Conservation (phyloP, 2,113 vertebrate genomes). For the Hepsetus odoe region DNA sequence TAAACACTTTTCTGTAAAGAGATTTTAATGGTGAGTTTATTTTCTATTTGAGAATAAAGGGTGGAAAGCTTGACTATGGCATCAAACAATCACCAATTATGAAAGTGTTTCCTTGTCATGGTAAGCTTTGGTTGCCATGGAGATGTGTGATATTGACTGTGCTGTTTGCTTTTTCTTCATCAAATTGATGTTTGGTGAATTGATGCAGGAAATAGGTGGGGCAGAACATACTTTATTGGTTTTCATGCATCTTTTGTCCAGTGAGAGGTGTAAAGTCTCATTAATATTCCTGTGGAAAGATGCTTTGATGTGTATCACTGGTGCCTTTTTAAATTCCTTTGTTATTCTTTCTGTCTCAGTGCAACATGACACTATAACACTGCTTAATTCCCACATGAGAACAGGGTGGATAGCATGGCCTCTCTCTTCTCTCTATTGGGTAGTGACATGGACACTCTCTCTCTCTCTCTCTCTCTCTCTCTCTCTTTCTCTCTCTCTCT, state of each 20-base stretch:
- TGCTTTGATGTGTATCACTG: not conserved
- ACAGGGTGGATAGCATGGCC: no score
- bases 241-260: not conserved
- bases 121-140: slow-evolving; percentile 29
- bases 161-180: slow-evolving; percentile 16
- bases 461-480: not conserved
- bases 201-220: not conserved
- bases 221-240: not conserved
- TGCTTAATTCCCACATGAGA: not conserved
- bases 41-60: not conserved
- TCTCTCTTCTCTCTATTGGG: not conserved
- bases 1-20: not conserved
- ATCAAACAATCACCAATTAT: no score
- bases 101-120: slow-evolving; percentile 17
- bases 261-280: not conserved
- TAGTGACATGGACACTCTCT: not conserved
- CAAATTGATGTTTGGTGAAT: not conserved
- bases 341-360: not conserved
- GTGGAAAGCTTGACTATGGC: no score
- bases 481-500: not conserved
- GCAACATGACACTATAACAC: not conserved
- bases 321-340: not conserved
- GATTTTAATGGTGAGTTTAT: not conserved
- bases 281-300: not conserved
- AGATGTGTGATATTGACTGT: slow-evolving; percentile 15